These are phyloP conservation scores for Lathamus discolor DNA, from an alignment of 2,113 vertebrate species.

Conservation along the genomic window DNA sequence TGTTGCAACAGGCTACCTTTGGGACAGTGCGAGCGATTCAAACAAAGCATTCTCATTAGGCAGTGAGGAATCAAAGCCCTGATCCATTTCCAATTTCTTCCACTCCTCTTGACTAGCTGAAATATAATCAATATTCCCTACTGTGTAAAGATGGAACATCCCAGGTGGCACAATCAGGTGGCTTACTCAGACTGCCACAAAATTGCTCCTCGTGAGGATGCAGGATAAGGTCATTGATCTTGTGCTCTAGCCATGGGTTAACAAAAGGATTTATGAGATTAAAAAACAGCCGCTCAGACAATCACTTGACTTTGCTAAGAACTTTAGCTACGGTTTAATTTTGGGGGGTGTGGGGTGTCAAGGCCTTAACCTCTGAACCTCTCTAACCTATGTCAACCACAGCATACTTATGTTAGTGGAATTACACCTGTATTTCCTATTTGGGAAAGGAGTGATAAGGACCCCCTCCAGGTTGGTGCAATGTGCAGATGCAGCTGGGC, in stretches of 20 bases:
- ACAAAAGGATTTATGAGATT: neutral
- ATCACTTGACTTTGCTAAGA: neutral
- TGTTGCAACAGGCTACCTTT: neutral
- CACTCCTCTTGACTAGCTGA: neutral
- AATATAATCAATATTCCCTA: neutral
- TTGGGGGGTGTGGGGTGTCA: neutral
- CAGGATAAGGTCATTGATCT: neutral
- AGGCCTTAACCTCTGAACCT: neutral
- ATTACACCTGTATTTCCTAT: fast-evolving
- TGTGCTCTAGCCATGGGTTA: neutral
- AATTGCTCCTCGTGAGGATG: neutral
- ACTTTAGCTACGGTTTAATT: neutral
- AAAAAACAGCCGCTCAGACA: neutral
- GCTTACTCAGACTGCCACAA: neutral
- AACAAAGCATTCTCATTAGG: neutral
- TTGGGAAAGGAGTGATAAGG: neutral
- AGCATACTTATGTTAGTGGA: too few relatives aligned
- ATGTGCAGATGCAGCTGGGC: neutral
- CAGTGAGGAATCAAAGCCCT: neutral
- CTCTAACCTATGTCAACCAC: neutral
- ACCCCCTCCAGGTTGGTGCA: neutral
- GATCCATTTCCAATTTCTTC: neutral
- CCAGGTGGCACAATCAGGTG: neutral
- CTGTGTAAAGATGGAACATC: neutral
- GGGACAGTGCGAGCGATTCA: neutral